Evolutionary conservation across 2,113 vertebrate genomes (phyloP).

Genomic region (Thamnophis sirtalis): DNA sequence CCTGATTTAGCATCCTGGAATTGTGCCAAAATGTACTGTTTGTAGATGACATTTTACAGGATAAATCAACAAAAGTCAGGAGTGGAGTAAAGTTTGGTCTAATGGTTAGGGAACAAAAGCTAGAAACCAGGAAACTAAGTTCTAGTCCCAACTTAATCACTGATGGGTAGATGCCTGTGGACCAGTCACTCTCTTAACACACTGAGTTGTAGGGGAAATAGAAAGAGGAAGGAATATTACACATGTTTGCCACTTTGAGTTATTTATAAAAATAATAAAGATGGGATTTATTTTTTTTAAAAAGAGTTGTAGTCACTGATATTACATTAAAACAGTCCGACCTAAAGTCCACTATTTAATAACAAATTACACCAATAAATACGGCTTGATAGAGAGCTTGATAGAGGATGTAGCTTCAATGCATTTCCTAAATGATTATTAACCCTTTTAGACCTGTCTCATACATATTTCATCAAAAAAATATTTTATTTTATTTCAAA

Average conservation of each 20-base stretch:
- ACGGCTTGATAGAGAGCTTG: background rate
- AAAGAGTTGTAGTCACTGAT: background rate
- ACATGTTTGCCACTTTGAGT: background rate
- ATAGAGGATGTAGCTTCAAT: background rate
- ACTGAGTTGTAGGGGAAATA: background rate
- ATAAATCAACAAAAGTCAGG: background rate
- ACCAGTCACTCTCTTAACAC: background rate
- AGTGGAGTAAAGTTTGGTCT: background rate
- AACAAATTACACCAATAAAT: background rate
- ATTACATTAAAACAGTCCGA: background rate
- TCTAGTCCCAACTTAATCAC: background rate
- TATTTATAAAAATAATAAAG: background rate
- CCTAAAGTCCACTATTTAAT: background rate
- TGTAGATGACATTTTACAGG: constrained; percentile 1
- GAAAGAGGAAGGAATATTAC: background rate
- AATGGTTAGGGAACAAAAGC: background rate
- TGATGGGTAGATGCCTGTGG: background rate
- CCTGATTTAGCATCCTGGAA: constrained; percentile 7
- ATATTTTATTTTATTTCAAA: background rate
- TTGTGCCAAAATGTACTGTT: background rate
- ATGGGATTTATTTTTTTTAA: background rate
- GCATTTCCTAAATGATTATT: background rate
- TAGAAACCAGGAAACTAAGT: background rate
- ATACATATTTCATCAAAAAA: background rate
- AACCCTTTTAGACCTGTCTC: background rate